Conservation (phyloP, 2,888 invertebrate genomes). For the Podabrus alpinus region DNA sequence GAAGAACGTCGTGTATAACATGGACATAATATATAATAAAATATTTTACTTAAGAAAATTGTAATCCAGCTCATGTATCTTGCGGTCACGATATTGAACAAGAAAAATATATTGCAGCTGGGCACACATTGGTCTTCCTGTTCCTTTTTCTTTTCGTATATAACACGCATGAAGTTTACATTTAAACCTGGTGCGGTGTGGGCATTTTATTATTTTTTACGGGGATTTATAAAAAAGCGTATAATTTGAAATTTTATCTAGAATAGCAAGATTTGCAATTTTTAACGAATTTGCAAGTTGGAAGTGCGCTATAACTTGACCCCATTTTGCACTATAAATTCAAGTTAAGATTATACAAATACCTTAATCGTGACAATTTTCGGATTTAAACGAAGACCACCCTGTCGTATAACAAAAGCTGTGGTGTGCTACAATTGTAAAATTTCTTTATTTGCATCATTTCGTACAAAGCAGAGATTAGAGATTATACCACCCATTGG, state of each 20-base stretch:
- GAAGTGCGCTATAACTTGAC: background rate
- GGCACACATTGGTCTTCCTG: constrained; percentile 38
- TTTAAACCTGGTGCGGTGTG: background rate
- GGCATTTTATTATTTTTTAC: constrained; percentile 7
- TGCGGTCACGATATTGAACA: constrained; percentile 33
- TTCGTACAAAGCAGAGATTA: background rate
- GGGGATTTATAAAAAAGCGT: constrained; percentile 1
- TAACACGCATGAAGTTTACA: constrained; percentile 4
- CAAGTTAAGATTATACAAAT: constrained; percentile 12
- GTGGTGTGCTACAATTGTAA: background rate
- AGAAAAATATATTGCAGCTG: constrained; percentile 34
- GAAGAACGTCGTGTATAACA: background rate
- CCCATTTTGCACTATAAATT: background rate
- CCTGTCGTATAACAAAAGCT: constrained; percentile 2
- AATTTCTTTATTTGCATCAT: background rate
- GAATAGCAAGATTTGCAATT: background rate
- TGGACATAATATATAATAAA: background rate
- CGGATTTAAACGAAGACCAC: constrained; percentile 21
- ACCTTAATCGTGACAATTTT: constrained; percentile 25
- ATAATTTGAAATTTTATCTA: background rate
- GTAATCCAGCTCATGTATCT: constrained; percentile 32
- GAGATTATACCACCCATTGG: background rate
- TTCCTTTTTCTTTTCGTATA: background rate
- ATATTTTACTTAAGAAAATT: constrained; percentile 13
- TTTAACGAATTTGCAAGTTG: background rate